These are phyloP conservation scores for Labeo calbasu DNA, from an alignment of 2,797 vertebrate genomes.

Conservation along the genomic window DNA sequence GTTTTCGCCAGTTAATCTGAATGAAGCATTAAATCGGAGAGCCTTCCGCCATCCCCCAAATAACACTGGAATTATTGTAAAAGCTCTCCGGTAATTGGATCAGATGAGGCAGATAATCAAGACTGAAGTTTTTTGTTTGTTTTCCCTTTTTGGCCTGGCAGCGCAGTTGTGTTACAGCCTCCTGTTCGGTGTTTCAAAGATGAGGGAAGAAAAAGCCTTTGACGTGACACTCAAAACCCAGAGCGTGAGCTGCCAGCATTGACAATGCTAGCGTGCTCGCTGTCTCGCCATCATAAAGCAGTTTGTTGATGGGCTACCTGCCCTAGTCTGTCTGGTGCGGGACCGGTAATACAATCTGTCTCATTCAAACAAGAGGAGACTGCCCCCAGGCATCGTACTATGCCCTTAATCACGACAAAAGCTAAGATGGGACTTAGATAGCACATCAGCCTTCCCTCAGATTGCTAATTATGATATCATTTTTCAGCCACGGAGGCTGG, in stretches of 20 bases:
- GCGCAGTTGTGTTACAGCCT: constrained; percentile 33
- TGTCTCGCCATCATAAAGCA: constrained; percentile 66
- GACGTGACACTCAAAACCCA: constrained; percentile 82
- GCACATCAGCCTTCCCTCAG: constrained; percentile 80
- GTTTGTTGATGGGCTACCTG: constrained; percentile 76
- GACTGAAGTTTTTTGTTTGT: constrained; percentile 48
- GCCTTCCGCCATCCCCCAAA: constrained; percentile 21
- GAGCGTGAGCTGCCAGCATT: constrained; percentile 67
- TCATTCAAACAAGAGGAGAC: constrained; percentile 62
- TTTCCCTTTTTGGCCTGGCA: constrained; percentile 29
- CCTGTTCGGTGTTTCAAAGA: constrained; percentile 55
- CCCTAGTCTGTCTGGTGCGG: constrained; percentile 57
- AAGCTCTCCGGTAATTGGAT: constrained; percentile 52
- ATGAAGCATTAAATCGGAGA: constrained; percentile 17
- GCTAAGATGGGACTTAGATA: constrained; percentile 78
- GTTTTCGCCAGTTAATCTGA: constrained; percentile 19
- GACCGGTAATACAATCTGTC: constrained; percentile 68
- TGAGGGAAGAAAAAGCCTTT: constrained; percentile 70
- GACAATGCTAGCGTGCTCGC: constrained; percentile 76
- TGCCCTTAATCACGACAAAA: constrained; percentile 79
- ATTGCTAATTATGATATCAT: constrained; percentile 90
- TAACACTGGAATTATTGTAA: constrained; percentile 45
- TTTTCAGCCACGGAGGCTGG: constrained; percentile 79
- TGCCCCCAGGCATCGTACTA: constrained; percentile 69
- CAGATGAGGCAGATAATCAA: constrained; percentile 57